Percentiles rank a stretch among this genome's conserved stretches.
phyloP scores from a whole-genome alignment of 2,797 vertebrate genomes.

The Neolamprologus multifasciatus region DNA sequence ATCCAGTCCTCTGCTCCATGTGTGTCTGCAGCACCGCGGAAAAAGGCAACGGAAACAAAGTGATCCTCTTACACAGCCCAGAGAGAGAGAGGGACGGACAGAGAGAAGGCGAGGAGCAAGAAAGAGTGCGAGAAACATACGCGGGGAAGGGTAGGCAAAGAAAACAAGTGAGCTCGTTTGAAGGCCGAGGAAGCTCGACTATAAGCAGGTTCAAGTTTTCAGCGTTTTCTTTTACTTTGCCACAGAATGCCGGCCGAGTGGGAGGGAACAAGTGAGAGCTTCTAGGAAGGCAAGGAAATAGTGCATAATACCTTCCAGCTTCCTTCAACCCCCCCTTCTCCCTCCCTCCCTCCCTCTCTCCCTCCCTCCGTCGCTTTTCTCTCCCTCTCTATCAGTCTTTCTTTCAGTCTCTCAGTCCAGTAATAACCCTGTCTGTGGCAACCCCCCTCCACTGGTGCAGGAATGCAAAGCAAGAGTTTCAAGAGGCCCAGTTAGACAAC shows the following conservation, averaged over 20 bases:
- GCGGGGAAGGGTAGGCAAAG: slow-evolving; percentile 12
- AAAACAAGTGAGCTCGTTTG: slow-evolving; percentile 52
- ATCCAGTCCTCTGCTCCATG: slow-evolving; percentile 57
- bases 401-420: slow-evolving; percentile 58
- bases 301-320: slow-evolving; percentile 88
- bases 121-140: neutral
- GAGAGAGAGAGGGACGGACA: slow-evolving; percentile 13
- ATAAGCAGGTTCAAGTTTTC: slow-evolving; percentile 72
- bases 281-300: slow-evolving; percentile 79
- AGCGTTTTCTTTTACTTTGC: slow-evolving; percentile 61
- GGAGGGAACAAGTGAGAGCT: slow-evolving; percentile 82
- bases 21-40: slow-evolving; percentile 56
- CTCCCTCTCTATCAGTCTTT: slow-evolving; percentile 38
- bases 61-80: slow-evolving; percentile 64
- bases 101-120: slow-evolving; percentile 24
- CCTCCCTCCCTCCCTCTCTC: neutral
- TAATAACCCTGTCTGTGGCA: slow-evolving; percentile 73
- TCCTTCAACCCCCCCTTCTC: slow-evolving; percentile 75
- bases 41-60: slow-evolving; percentile 70
- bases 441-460: slow-evolving; percentile 83
- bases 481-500: slow-evolving; percentile 92
- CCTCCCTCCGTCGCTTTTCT: slow-evolving; percentile 5
- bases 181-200: slow-evolving; percentile 55
- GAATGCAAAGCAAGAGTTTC: slow-evolving; percentile 92
- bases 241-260: slow-evolving; percentile 67